phyloP scores from a whole-genome alignment of 2,113 vertebrate species.

The Pelecanus crispus region DNA sequence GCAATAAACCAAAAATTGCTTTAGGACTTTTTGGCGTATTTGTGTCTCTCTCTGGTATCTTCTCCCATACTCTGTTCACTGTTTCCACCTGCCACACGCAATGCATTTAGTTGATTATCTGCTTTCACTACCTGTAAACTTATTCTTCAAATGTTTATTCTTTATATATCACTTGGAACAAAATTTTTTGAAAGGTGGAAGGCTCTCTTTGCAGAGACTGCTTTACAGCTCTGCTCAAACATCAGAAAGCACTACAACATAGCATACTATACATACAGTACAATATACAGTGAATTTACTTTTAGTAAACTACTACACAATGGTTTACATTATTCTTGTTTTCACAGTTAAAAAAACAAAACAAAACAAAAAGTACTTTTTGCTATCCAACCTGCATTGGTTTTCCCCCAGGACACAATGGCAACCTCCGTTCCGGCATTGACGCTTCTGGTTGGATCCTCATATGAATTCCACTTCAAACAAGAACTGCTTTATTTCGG shows the following conservation, averaged over 20 bases:
- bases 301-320: not conserved
- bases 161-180: not conserved
- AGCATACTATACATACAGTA: not conserved
- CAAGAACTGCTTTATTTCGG: not conserved
- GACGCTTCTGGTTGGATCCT: not conserved
- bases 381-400: conserved; percentile 26
- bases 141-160: not conserved
- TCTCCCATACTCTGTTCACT: not conserved
- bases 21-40: not conserved
- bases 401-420: not conserved
- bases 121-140: not conserved
- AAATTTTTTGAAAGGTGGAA: not conserved
- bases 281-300: not conserved
- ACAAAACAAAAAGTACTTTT: too few species aligned
- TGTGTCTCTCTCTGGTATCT: not conserved
- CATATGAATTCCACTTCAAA: not conserved
- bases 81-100: not conserved
- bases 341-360: too few species aligned
- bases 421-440: not conserved
- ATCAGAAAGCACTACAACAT: not conserved
- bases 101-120: not conserved
- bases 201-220: not conserved
- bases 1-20: not conserved
- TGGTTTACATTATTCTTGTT: not conserved
- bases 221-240: not conserved